phyloP scores from a whole-genome alignment of 2,113 vertebrate species.

The Pipa parva region DNA sequence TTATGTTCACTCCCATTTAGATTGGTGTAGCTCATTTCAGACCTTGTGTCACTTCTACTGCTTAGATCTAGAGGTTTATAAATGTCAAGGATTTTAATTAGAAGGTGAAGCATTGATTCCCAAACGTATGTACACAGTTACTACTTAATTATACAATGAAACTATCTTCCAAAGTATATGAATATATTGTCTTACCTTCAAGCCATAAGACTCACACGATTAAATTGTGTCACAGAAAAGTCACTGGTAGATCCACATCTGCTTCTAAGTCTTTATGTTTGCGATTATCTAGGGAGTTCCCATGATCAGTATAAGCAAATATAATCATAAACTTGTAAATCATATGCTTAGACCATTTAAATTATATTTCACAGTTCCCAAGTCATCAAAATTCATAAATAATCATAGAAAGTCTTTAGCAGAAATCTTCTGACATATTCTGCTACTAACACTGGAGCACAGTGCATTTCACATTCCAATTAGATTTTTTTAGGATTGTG shows the following conservation, averaged over 20 bases:
- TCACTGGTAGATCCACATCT: constrained; percentile 25
- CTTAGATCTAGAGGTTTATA: neutral
- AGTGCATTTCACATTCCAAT: neutral
- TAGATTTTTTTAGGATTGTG: neutral
- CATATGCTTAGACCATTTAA: too few relatives aligned
- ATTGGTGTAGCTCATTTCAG: neutral
- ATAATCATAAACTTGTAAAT: neutral
- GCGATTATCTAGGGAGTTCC: constrained; percentile 14
- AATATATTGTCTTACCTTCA: constrained; percentile 26
- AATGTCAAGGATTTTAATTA: neutral
- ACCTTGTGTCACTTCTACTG: neutral
- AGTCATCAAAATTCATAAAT: neutral
- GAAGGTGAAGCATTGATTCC: neutral
- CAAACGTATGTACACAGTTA: too few relatives aligned
- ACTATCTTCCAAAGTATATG: neutral
- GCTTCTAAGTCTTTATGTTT: neutral
- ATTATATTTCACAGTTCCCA: too few relatives aligned
- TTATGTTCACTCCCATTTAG: neutral
- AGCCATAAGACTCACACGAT: constrained; percentile 29
- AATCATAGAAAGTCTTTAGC: neutral
- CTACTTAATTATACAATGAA: neutral
- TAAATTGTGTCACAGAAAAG: neutral
- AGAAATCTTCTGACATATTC: neutral
- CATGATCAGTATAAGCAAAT: constrained; percentile 13
- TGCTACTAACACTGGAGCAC: neutral